These are phyloP conservation scores for Mormyrus hasselquistii DNA, from an alignment of 2,797 vertebrate genomes.

Conservation along the genomic window DNA sequence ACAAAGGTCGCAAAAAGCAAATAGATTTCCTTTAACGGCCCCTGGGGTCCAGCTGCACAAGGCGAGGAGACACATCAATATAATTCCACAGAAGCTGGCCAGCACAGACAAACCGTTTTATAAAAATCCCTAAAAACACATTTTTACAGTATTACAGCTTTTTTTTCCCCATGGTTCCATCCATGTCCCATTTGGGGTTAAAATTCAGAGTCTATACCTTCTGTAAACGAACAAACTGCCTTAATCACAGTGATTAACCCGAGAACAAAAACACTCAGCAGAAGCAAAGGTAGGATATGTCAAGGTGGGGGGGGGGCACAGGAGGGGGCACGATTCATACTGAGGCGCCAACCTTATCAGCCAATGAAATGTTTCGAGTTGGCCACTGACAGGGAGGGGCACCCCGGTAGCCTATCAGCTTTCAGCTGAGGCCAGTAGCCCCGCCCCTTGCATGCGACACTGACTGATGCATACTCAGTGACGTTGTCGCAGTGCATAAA, in stretches of 20 bases:
- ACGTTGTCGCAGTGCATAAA: background rate
- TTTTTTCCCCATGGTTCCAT: background rate
- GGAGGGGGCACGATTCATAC: background rate
- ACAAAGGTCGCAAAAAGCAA: conserved; percentile 16
- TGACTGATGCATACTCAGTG: background rate
- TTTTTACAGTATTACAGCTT: background rate
- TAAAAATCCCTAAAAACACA: background rate
- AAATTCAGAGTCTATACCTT: background rate
- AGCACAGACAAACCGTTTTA: background rate
- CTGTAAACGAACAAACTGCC: background rate
- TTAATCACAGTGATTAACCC: background rate
- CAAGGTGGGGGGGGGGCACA: background rate
- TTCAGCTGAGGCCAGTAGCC: background rate
- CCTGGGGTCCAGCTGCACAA: background rate
- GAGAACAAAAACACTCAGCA: background rate
- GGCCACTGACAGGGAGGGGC: background rate
- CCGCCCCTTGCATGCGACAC: background rate
- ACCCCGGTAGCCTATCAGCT: background rate
- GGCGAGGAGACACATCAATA: background rate
- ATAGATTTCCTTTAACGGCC: background rate
- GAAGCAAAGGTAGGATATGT: background rate
- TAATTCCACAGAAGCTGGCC: background rate
- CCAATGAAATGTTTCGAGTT: background rate
- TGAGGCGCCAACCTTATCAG: background rate
- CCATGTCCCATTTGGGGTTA: background rate